These are phyloP conservation scores for Babylonia areolata DNA, from an alignment of 1,140 invertebrate species.

Conservation along the genomic window DNA sequence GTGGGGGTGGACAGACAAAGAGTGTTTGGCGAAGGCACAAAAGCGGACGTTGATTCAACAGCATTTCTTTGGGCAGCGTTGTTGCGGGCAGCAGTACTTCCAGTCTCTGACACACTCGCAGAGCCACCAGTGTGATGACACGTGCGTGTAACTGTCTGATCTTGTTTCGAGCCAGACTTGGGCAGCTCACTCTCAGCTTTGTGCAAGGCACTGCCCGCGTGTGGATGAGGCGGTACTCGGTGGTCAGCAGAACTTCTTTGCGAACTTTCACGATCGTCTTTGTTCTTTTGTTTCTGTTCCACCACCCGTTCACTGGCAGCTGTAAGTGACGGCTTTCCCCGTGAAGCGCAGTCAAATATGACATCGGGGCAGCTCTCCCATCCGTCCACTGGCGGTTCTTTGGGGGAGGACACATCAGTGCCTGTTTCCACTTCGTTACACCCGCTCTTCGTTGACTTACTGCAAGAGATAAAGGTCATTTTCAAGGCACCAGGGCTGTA, in stretches of 20 bases:
- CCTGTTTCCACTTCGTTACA: neutral
- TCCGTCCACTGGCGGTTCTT: neutral
- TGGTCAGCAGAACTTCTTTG: too few species aligned
- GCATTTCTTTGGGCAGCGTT: neutral
- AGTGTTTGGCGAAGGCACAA: neutral
- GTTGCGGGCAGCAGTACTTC: neutral
- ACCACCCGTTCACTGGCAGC: neutral
- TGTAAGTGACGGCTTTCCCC: neutral
- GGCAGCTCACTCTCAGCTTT: neutral
- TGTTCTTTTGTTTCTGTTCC: neutral
- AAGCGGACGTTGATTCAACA: neutral
- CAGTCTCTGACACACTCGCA: neutral
- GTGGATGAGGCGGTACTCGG: neutral
- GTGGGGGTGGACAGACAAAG: neutral
- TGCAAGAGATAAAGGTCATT: neutral
- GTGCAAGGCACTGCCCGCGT: neutral
- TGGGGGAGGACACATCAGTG: neutral
- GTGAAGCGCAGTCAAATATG: constrained; percentile 18
- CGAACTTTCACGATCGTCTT: too few species aligned
- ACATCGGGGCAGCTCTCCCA: constrained; percentile 18
- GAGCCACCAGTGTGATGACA: neutral
- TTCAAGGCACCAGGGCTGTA: constrained; percentile 13
- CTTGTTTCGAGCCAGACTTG: neutral
- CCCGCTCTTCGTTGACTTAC: neutral
- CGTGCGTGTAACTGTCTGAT: neutral